These are phyloP conservation scores for Xylocopa sonorina DNA, from an alignment of 1,140 invertebrate species.

Conservation along the genomic window DNA sequence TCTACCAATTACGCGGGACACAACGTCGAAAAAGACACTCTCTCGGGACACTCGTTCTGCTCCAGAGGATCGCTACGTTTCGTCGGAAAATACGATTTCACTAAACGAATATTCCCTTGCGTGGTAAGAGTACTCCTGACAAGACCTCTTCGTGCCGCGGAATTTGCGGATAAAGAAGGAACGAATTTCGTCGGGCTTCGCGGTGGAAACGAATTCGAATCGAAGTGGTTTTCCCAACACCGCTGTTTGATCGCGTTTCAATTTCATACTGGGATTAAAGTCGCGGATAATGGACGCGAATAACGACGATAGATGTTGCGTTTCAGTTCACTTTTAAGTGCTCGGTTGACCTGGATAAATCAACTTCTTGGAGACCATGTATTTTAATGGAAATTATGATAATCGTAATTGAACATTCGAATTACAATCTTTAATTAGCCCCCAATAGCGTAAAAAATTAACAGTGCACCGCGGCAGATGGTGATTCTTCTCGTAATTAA, in stretches of 20 bases:
- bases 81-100: slow-evolving; percentile 46
- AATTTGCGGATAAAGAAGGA: not conserved
- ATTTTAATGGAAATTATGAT: too few species aligned
- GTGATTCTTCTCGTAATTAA: not conserved
- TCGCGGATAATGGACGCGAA: too few species aligned
- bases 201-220: not conserved
- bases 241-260: too few species aligned
- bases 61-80: not conserved
- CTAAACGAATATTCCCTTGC: not conserved
- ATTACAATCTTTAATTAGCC: too few species aligned
- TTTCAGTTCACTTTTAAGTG: too few species aligned
- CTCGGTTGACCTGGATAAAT: too few species aligned
- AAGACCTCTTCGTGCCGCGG: not conserved
- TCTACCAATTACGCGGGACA: slow-evolving; percentile 1
- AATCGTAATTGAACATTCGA: too few species aligned
- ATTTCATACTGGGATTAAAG: too few species aligned
- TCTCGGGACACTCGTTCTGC: not conserved
- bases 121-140: not conserved
- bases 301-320: too few species aligned
- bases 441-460: not conserved
- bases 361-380: too few species aligned
- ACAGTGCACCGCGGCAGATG: not conserved
- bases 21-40: slow-evolving; percentile 29
- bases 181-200: not conserved
- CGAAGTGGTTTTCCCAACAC: too few species aligned